phyloP scores from a whole-genome alignment of 2,113 vertebrate genomes.

The Corydoras maculifer region DNA sequence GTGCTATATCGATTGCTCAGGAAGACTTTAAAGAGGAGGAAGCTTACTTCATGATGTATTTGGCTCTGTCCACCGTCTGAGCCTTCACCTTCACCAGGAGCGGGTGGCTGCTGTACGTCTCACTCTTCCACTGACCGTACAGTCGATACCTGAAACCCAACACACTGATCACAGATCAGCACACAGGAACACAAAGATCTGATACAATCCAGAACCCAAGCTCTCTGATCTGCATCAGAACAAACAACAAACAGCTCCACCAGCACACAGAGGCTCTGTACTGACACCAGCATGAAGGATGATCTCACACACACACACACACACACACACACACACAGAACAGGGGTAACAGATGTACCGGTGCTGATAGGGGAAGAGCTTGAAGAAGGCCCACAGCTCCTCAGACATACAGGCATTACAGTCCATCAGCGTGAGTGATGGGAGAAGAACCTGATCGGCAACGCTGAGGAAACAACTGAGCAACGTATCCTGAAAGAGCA shows the following conservation, averaged over 20 bases:
- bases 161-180: no score
- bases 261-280: no score
- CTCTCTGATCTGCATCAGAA: no score
- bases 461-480: constrained; percentile 83
- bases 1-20: neutral
- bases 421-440: constrained; percentile 81
- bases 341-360: constrained; percentile 58
- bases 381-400: constrained; percentile 95
- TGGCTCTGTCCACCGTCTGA: constrained; percentile 83
- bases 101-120: constrained; percentile 90
- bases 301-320: no score
- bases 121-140: constrained; percentile 98
- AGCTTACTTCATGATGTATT: constrained; percentile 89
- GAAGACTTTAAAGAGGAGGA: neutral
- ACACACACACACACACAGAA: no score
- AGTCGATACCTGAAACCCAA: constrained; percentile 79
- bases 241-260: no score
- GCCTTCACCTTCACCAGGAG: constrained; percentile 96
- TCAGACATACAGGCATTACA: constrained; percentile 93
- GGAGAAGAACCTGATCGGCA: constrained; percentile 82
- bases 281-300: no score
- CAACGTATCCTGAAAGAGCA: constrained; percentile 68
- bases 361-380: constrained; percentile 84
- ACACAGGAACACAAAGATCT: no score
- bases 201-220: no score